phyloP scores from a whole-genome alignment of 2,888 invertebrate genomes.

The Acronicta alni region DNA sequence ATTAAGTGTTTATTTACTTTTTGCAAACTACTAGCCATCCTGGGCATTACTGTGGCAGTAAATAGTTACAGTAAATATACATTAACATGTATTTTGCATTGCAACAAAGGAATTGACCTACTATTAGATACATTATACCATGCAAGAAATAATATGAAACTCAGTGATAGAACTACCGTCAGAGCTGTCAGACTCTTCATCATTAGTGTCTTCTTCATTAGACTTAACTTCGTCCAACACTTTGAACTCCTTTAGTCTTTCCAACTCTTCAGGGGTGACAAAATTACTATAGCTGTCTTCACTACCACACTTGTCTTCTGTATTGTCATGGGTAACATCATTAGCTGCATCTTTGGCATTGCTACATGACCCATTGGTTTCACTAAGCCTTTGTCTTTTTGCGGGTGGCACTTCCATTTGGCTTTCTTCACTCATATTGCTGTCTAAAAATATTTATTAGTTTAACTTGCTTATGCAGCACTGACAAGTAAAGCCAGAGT shows the following conservation, averaged over 20 bases:
- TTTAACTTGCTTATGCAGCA: constrained; percentile 40
- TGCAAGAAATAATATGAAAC: constrained; percentile 35
- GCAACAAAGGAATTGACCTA: no score
- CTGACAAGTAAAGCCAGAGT: constrained; percentile 34
- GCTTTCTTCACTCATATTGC: constrained; percentile 61
- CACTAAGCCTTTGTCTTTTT: constrained; percentile 67
- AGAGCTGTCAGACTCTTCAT: constrained; percentile 77
- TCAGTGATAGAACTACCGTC: constrained; percentile 68
- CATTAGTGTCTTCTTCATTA: constrained; percentile 81
- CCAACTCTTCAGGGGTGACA: constrained; percentile 73
- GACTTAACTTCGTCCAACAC: constrained; percentile 84
- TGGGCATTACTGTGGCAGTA: no score
- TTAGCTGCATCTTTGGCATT: constrained; percentile 13
- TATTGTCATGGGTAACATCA: constrained; percentile 53
- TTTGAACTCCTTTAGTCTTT: constrained; percentile 79
- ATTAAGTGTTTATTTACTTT: no score
- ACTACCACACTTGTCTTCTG: constrained; percentile 35
- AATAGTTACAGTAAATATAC: no score
- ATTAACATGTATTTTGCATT: no score
- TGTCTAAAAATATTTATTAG: constrained; percentile 60
- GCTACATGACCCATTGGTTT: constrained; percentile 9
- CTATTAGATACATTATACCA: constrained; percentile 19
- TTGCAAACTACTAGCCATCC: no score
- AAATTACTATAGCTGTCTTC: constrained; percentile 67
- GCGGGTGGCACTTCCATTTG: constrained; percentile 58